Conservation (phyloP, 2,888 invertebrate species). For the Drosophila infuscata region DNA sequence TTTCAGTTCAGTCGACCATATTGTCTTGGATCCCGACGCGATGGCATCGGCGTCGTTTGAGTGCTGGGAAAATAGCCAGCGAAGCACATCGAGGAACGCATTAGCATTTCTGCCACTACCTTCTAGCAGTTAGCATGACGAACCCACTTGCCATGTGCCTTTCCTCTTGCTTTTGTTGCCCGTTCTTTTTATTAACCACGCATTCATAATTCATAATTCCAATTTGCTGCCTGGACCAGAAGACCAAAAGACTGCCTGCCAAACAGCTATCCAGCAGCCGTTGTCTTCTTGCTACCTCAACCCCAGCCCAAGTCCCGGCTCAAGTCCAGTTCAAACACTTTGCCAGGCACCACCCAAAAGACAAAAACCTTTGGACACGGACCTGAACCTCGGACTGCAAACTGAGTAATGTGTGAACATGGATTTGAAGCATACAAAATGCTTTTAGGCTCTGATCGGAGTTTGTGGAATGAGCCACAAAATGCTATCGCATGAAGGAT, state of each 20-base stretch:
- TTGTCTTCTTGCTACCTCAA: conserved; percentile 15
- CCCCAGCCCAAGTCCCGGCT: conserved; percentile 10
- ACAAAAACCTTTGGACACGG: conserved; percentile 43
- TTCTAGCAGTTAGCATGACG: conserved; percentile 68
- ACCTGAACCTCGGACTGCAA: conserved; percentile 21
- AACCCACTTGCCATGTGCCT: conserved; percentile 60
- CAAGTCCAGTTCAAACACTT: conserved; percentile 75
- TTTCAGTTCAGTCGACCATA: conserved; percentile 80
- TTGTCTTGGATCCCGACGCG: conserved; percentile 54
- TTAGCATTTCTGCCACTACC: conserved; percentile 74
- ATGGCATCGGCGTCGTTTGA: conserved; percentile 72
- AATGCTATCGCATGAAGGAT: conserved; percentile 18
- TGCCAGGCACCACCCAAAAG: conserved; percentile 63
- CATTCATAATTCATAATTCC: conserved; percentile 83
- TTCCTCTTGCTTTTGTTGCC: conserved; percentile 39
- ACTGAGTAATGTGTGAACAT: conserved; percentile 79
- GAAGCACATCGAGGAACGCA: conserved; percentile 77
- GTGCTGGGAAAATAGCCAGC: conserved; percentile 79
- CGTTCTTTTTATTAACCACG: conserved; percentile 78
- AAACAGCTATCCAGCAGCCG: conserved; percentile 11
- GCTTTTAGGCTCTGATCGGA: conserved; percentile 53
- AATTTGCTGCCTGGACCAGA: conserved; percentile 75
- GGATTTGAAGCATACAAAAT: conserved; percentile 66
- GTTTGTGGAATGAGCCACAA: conserved; percentile 24
- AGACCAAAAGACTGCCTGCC: conserved; percentile 26